These are phyloP conservation scores for Linurgus olivaceus DNA, from an alignment of 2,797 vertebrate genomes.

Conservation along the genomic window DNA sequence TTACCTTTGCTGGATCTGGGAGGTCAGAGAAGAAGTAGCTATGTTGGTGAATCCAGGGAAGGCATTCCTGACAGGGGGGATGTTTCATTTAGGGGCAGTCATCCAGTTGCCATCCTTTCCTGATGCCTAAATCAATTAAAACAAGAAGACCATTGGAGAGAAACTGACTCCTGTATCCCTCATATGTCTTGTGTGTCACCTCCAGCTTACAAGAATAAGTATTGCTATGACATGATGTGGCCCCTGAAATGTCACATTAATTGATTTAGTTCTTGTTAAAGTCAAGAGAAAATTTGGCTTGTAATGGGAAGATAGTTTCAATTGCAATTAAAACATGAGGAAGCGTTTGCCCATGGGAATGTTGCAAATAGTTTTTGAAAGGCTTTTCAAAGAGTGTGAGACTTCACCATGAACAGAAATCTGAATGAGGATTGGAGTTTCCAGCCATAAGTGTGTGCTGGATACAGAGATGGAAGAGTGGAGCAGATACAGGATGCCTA, in stretches of 20 bases:
- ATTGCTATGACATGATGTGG: not conserved
- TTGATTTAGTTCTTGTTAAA: conserved; percentile 2
- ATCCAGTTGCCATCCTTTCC: not conserved
- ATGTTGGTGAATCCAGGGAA: not conserved
- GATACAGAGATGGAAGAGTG: not conserved
- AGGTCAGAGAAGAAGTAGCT: not conserved
- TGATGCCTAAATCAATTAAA: not conserved
- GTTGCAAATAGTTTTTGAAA: not conserved
- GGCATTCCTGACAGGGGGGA: not conserved
- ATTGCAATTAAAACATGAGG: not conserved
- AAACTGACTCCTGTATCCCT: not conserved
- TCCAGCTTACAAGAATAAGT: not conserved
- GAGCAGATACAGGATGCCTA: not conserved
- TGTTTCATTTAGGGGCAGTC: not conserved
- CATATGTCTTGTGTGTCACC: not conserved
- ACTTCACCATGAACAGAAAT: not conserved
- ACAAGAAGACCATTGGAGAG: not conserved
- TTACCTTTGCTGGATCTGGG: not conserved
- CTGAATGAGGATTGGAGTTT: not conserved
- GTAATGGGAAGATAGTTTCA: not conserved
- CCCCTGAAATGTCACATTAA: not conserved
- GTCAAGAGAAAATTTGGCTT: not conserved
- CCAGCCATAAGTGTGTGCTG: not conserved
- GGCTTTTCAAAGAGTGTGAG: not conserved
- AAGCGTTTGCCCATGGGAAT: not conserved